These are phyloP conservation scores for Aurelia aurita complex sp. Pacific DNA, from an alignment of 30 jellyfish, hydroid and myxozoan species.

Conservation along the genomic window DNA sequence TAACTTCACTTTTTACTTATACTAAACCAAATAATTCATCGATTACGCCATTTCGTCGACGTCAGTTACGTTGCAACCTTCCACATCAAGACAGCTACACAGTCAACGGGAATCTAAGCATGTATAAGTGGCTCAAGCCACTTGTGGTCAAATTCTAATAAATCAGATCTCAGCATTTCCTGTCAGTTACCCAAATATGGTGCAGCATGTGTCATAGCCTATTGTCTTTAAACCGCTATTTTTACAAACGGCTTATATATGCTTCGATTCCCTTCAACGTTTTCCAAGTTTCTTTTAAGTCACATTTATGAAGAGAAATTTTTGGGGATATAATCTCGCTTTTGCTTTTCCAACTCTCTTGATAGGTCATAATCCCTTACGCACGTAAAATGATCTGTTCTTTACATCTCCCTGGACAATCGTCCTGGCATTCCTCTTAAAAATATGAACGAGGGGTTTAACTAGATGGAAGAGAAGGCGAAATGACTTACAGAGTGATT, in stretches of 20 bases:
- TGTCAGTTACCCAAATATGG: no score
- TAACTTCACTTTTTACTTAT: conserved; percentile 31
- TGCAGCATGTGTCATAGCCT: no score
- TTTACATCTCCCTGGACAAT: background rate
- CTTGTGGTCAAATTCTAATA: no score
- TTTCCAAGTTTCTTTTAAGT: background rate
- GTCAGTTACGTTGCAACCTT: conserved; percentile 35
- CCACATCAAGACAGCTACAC: conserved; percentile 27
- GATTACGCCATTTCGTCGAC: conserved; percentile 24
- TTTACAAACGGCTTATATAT: no score
- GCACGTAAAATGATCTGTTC: no score
- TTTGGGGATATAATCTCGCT: conserved; percentile 4
- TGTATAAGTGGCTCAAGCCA: no score
- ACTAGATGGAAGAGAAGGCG: background rate
- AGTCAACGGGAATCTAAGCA: no score
- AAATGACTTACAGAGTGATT: conserved; percentile 71
- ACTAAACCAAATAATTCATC: conserved; percentile 20
- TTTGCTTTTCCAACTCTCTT: background rate
- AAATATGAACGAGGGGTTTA: background rate
- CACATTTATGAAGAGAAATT: conserved; percentile 12
- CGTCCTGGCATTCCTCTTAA: background rate
- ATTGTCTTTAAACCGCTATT: no score
- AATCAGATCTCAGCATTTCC: no score
- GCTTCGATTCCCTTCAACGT: background rate
- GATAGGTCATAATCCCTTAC: no score